These are phyloP conservation scores for Cosmopolites sordidus DNA, from an alignment of 2,888 invertebrate species.

Conservation along the genomic window DNA sequence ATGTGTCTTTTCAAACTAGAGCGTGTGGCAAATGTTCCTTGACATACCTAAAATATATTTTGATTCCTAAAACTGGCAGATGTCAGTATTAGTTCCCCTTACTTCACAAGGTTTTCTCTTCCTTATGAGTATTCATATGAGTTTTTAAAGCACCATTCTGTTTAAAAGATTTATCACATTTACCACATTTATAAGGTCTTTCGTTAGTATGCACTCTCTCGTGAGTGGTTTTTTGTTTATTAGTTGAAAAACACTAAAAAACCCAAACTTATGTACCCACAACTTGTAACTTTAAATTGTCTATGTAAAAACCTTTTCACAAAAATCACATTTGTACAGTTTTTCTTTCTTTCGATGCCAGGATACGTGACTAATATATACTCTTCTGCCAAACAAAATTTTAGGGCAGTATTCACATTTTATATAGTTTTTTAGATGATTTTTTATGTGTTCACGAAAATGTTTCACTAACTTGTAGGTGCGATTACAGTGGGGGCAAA, in stretches of 20 bases:
- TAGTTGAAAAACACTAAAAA: constrained; percentile 5
- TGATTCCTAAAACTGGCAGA: no score
- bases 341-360: constrained; percentile 6
- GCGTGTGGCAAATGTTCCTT: constrained; percentile 8
- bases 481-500: constrained; percentile 6
- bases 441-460: constrained; percentile 3
- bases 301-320: constrained; percentile 3
- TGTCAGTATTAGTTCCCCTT: not conserved
- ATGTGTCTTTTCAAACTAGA: constrained; percentile 8
- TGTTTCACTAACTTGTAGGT: constrained; percentile 2
- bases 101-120: constrained; percentile 9
- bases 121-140: constrained; percentile 12
- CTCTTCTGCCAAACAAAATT: constrained; percentile 8
- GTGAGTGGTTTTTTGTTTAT: constrained; percentile 5
- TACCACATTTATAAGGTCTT: constrained; percentile 6
- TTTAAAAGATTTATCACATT: constrained; percentile 8
- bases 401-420: constrained; percentile 11
- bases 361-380: constrained; percentile 8
- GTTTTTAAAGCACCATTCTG: constrained; percentile 3
- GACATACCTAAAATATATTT: constrained; percentile 6
- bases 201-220: constrained; percentile 13
- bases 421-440: constrained; percentile 6
- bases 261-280: not conserved
- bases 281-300: no score
- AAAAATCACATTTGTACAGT: constrained; percentile 5